Evolutionary conservation across 2,797 vertebrate species (phyloP), one percentile per base, ranked within the genome.

Genomic region (Hapalemur alaotrensis): DNA sequence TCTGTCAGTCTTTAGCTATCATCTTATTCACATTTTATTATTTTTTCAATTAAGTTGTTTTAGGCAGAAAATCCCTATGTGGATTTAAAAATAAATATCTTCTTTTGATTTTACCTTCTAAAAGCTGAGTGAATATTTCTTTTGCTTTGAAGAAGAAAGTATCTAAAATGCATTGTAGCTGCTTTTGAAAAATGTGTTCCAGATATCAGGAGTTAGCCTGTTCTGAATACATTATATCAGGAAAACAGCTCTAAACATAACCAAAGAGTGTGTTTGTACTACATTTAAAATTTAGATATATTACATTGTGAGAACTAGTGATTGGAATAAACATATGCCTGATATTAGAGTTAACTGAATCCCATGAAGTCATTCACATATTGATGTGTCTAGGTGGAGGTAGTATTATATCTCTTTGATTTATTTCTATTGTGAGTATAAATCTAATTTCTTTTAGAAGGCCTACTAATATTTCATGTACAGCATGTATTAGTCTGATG

Each of bases 101-200:
- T 52, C 1, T 81, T 94, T 94, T 48, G 28, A 70, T 82, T 92
- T 96, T 46, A 78, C 72, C 23, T 92, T 92, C 89, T 89, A 81
- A 93, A 96, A 78, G 20, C 43, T 72, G 4, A 54, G 67, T n/a
- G 25, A 85, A 88, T 93, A 69, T 88, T 46, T 84, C 43, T 35
- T 22, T 93, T 94, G 43, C 41, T 91, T 81, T 94, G 25, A 76
- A 88, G 63, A 95, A 75, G 11, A 93, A 63, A 85, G 4, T 69
- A 46, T 89, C 54, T 84, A 88, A 96, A 89, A 93, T 82, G 7
- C 14, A 61, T 91, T 92, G 38, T 46, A 96, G 81, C 18, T 93
- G 32, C 54, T 80, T 96, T 93, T 84, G 67, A 46, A 65, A 81
- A 97, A 80, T 38, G 1, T 88, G 10, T 92, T 73, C 30, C 25